Percentiles rank a stretch among this genome's conserved stretches.
Evolutionary conservation across 2,888 invertebrate species (phyloP).

Genomic region (Pammene aurita): DNA sequence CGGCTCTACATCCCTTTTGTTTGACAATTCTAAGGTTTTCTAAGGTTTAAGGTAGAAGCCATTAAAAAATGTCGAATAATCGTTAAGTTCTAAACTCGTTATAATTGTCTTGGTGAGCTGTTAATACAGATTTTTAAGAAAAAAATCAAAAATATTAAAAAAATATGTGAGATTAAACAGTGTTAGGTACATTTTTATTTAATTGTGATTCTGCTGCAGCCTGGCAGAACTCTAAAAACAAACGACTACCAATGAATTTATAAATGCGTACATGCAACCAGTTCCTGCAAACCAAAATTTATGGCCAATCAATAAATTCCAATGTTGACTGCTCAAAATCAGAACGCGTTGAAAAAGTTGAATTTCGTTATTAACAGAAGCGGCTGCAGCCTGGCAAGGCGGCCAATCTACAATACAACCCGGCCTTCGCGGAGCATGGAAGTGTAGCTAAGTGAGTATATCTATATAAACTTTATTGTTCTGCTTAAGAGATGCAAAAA

Average conservation of each 20-base stretch:
- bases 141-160: too few species aligned
- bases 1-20: too few species aligned
- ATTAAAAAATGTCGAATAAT: too few species aligned
- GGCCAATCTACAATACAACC: conserved; percentile 23
- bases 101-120: too few species aligned
- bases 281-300: conserved; percentile 26
- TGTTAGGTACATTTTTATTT: too few species aligned
- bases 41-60: too few species aligned
- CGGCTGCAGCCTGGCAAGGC: conserved; percentile 26
- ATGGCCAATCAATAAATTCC: conserved; percentile 41
- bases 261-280: conserved; percentile 12
- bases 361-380: conserved; percentile 35
- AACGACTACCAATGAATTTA: conserved; percentile 3
- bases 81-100: too few species aligned
- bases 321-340: conserved; percentile 38
- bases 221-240: conserved; percentile 5
- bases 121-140: too few species aligned
- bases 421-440: conserved; percentile 31
- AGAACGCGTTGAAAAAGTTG: conserved; percentile 39
- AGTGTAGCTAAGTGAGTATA: conserved; percentile 36
- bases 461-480: not conserved
- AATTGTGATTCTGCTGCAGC: too few species aligned
- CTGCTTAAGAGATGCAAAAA: not conserved
- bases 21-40: too few species aligned
- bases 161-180: too few species aligned